Conservation (phyloP, 2,888 invertebrate genomes). For the Tiliacea citrago region DNA sequence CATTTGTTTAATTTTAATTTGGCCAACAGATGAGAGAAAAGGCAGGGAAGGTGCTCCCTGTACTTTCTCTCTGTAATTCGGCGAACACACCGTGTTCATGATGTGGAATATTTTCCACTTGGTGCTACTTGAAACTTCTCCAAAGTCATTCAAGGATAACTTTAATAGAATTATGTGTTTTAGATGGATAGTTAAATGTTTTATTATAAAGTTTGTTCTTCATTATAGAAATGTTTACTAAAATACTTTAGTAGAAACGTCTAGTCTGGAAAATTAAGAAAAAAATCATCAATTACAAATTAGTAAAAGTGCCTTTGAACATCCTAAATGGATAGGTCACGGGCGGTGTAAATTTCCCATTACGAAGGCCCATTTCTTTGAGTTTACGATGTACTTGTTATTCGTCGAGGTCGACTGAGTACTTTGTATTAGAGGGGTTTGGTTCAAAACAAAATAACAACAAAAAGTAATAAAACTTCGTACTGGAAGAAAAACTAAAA, state of each 20-base stretch:
- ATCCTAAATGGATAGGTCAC: conserved; percentile 43
- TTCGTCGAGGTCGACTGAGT: conserved; percentile 37
- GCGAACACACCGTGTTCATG: neutral
- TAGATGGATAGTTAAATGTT: conserved; percentile 6
- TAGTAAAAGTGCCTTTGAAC: conserved; percentile 42
- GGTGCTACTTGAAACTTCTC: conserved; percentile 18
- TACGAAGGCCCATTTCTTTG: conserved; percentile 40
- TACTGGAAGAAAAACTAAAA: conserved; percentile 28
- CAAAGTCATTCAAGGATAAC: conserved; percentile 1
- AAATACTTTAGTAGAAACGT: neutral
- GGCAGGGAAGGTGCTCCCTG: neutral
- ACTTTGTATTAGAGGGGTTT: conserved; percentile 37
- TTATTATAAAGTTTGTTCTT: neutral
- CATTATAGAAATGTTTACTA: neutral
- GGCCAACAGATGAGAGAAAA: neutral
- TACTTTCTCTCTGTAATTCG: neutral
- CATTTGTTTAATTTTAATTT: conserved; percentile 28
- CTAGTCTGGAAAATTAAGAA: neutral
- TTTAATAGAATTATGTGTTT: conserved; percentile 6
- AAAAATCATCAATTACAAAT: conserved; percentile 26
- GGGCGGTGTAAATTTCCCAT: conserved; percentile 47
- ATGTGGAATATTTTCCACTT: conserved; percentile 23
- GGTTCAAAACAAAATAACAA: conserved; percentile 52
- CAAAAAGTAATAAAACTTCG: conserved; percentile 38
- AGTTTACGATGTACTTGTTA: conserved; percentile 51